Conservation (phyloP, 2,797 vertebrate species). For the Falco columbarius region DNA sequence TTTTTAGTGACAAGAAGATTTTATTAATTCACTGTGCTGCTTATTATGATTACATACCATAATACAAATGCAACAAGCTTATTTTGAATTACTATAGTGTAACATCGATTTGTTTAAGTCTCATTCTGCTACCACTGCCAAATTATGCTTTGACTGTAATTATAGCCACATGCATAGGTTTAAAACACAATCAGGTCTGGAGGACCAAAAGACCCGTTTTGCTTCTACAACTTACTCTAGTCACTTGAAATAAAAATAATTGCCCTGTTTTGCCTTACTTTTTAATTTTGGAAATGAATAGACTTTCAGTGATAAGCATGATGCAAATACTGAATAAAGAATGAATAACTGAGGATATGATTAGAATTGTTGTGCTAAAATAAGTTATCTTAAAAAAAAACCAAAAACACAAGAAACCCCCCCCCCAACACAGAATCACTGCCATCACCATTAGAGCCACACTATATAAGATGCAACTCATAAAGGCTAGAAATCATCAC, state of each 20-base stretch:
- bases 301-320: neutral
- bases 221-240: constrained; percentile 37
- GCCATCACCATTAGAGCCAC: constrained; percentile 12
- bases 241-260: constrained; percentile 51
- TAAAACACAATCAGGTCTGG: constrained; percentile 45
- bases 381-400: constrained; percentile 53
- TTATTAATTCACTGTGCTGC: constrained; percentile 78
- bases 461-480: constrained; percentile 66
- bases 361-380: constrained; percentile 54
- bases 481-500: constrained; percentile 76
- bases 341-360: constrained; percentile 45
- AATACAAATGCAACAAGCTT: constrained; percentile 74
- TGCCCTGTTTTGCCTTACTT: constrained; percentile 23
- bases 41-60: constrained; percentile 65
- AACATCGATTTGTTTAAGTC: constrained; percentile 80
- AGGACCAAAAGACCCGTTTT: neutral
- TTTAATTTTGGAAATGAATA: constrained; percentile 52
- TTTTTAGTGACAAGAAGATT: constrained; percentile 74
- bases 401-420: neutral
- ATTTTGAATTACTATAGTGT: constrained; percentile 73
- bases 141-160: constrained; percentile 72
- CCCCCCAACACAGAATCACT: neutral
- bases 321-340: constrained; percentile 13
- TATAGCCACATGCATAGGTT: constrained; percentile 58
- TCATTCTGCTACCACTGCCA: constrained; percentile 75